Base-by-base conservation (phyloP, 1,140 invertebrate species). In the Papilio aristodemus region DNA sequence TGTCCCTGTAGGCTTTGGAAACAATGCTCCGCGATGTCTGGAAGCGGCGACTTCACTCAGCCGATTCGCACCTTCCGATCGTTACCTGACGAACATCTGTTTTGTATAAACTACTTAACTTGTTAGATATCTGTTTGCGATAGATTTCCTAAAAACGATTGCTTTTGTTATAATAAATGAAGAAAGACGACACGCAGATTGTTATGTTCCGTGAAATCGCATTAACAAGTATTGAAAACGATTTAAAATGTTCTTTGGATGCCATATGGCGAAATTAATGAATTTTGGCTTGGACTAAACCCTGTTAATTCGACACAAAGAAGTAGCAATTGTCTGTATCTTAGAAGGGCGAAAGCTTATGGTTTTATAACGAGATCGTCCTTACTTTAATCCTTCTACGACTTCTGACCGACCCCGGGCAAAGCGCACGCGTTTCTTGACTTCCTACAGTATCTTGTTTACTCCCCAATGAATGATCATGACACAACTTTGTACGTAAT, bases 71-170 rank as follows among this genome's bases (percentile, higher is more conserved):
- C 46, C 46, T 50, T 50, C 17, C 46, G 19, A 50, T 46, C 19
- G 43, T 50, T 14, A 50, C 46, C 46, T 50, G 17, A 50, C 46
- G 11, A 50, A 50, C 46, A 50, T 50, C 46, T 50, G 46, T 50
- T 19, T 19, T 3, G 1, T 50, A 50, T 25, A 50, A 50, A 50
- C 17, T 50, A 22, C 4, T 22, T 22, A 46, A 46, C 14, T 17
- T 46, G 7, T 0, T 19, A 46, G 2, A 46, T 17, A 46, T 46
- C 43, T 46, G 43, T 46, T 46, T 19, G 43, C 7, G 43, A 19
- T 46, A 8, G 19, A 19, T 17, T 46, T 46, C n/a, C n/a, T 19
- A 13, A 50, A 50, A 5, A 50, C 46, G 22, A 50, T 50, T 17
- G 46, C 9, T 25, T 50, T 50, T 50, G 46, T 50, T 50, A 5